Percentiles rank a stretch among this genome's conserved stretches.
phyloP scores from a whole-genome alignment of 2,113 vertebrate genomes.

The Phaethornis superciliosus region DNA sequence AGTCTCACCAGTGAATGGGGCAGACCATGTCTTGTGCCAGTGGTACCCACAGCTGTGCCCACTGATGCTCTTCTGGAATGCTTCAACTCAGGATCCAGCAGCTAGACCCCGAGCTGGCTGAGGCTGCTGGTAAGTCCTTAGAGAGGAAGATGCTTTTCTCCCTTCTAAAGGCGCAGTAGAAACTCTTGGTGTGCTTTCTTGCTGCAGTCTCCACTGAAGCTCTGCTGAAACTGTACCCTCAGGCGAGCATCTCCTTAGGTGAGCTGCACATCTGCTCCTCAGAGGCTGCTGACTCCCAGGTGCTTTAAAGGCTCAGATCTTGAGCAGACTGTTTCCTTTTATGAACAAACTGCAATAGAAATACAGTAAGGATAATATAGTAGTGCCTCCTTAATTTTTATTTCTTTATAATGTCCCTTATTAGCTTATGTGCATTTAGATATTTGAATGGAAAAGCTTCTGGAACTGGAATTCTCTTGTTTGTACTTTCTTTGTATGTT shows the following conservation, averaged over 20 bases:
- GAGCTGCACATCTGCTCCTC: neutral
- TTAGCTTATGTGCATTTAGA: neutral
- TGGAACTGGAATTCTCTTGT: neutral
- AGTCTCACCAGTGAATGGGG: rapidly evolving
- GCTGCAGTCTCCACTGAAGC: neutral
- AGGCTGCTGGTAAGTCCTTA: neutral
- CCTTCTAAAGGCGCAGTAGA: neutral
- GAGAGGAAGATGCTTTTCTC: neutral
- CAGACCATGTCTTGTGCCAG: rapidly evolving
- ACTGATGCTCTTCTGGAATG: neutral
- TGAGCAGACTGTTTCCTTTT: neutral
- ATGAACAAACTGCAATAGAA: neutral
- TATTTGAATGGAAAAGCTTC: neutral
- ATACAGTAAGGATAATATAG: neutral
- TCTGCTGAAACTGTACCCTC: neutral
- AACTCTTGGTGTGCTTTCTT: neutral
- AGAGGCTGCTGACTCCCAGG: neutral
- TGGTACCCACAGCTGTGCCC: rapidly evolving
- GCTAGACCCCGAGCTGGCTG: neutral
- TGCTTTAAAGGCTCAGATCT: neutral
- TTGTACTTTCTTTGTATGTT: neutral
- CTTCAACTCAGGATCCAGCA: neutral
- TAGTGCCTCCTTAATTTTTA: neutral
- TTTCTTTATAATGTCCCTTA: neutral
- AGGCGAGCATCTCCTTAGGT: neutral